Percentiles rank a stretch among this genome's conserved stretches.
These are phyloP conservation scores for Thumatha senex DNA, from an alignment of 2,888 invertebrate species.

Conservation along the genomic window DNA sequence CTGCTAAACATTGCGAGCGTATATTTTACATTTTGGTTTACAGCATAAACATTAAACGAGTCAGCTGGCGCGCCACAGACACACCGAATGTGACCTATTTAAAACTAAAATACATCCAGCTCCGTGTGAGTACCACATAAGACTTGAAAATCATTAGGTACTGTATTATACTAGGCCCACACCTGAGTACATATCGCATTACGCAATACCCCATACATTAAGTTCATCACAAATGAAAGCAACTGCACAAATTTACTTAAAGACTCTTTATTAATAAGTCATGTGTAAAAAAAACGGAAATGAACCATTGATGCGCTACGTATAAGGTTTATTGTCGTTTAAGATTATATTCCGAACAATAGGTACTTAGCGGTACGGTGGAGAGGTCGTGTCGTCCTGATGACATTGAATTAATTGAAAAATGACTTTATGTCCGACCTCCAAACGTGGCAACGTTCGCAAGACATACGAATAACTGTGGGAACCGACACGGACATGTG, in stretches of 20 bases:
- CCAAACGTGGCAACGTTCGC: conserved; percentile 53
- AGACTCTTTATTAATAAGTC: conserved; percentile 42
- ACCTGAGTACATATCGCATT: conserved; percentile 16
- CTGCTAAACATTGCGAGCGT: conserved; percentile 3
- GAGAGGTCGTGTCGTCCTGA: conserved; percentile 68
- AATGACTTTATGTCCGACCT: conserved; percentile 74
- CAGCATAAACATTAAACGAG: conserved; percentile 41
- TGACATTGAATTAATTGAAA: conserved; percentile 79
- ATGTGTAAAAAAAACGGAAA: conserved; percentile 33
- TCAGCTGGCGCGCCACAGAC: conserved; percentile 53
- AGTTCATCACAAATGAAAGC: conserved; percentile 36
- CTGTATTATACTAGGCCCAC: not conserved
- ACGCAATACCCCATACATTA: conserved; percentile 11
- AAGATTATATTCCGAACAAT: conserved; percentile 34
- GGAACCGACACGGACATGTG: conserved; percentile 46
- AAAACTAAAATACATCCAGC: conserved; percentile 36
- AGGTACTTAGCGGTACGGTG: conserved; percentile 48
- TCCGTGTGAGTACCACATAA: not conserved
- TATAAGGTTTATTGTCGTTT: conserved; percentile 50
- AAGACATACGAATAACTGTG: conserved; percentile 55
- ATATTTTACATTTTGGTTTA: conserved; percentile 22
- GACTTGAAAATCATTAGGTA: conserved; percentile 2
- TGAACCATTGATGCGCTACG: conserved; percentile 39
- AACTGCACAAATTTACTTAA: conserved; percentile 62
- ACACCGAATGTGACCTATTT: conserved; percentile 48